Conservation (phyloP, 2,113 vertebrate species). For the Gopherus flavomarginatus region DNA sequence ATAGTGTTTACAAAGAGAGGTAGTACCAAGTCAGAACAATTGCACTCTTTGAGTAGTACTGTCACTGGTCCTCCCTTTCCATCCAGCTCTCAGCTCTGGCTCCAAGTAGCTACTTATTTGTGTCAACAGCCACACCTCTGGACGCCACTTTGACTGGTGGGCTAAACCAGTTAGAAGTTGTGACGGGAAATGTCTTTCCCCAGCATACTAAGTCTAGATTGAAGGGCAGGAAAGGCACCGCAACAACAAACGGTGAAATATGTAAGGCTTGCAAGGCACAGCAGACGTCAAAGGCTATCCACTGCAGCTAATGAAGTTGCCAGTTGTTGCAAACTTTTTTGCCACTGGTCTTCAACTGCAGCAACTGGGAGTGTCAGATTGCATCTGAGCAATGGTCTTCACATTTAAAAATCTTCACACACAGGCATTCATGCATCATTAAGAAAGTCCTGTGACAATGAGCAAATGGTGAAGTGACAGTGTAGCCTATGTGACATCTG, state of each 20-base stretch:
- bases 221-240: neutral
- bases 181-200: neutral
- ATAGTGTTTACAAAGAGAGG: too few species aligned
- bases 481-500: too few species aligned
- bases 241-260: neutral
- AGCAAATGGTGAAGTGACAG: neutral
- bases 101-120: too few species aligned
- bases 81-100: too few species aligned
- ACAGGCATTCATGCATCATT: neutral
- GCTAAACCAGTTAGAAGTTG: neutral
- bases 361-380: neutral
- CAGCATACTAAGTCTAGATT: neutral
- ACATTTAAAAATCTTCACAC: neutral
- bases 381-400: neutral
- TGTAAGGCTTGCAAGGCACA: neutral
- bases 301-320: neutral
- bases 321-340: neutral
- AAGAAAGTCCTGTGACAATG: neutral
- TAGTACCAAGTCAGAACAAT: too few species aligned
- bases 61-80: too few species aligned
- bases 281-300: neutral
- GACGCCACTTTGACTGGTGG: neutral
- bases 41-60: too few species aligned
- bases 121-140: neutral
- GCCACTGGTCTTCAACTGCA: neutral